These are phyloP conservation scores for Paguma larvata DNA, from an alignment of 2,797 vertebrate species.

Conservation along the genomic window DNA sequence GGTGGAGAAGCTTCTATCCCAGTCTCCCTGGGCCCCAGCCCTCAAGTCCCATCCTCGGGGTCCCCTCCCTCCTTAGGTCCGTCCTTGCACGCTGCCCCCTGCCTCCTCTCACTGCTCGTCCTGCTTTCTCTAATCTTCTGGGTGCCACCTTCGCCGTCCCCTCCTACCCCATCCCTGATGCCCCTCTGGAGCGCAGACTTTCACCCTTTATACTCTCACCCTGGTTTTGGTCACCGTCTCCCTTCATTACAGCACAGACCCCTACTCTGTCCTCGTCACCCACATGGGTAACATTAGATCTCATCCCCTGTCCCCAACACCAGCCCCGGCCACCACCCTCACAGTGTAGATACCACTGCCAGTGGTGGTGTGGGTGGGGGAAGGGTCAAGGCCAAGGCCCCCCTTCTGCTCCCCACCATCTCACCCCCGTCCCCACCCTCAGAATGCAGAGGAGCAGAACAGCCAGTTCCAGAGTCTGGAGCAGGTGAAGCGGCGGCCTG, in stretches of 20 bases:
- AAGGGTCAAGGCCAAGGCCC: background rate
- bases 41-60: background rate
- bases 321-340: background rate
- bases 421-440: background rate
- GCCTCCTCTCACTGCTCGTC: background rate
- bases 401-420: background rate
- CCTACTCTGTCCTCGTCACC: background rate
- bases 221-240: background rate
- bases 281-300: background rate
- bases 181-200: background rate
- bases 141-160: background rate
- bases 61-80: background rate
- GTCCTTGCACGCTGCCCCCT: background rate
- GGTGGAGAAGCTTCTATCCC: background rate
- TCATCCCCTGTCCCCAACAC: background rate
- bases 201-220: background rate
- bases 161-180: background rate
- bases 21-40: background rate
- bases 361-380: background rate
- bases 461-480: conserved; percentile 92
- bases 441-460: conserved; percentile 91
- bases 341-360: background rate
- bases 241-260: background rate
- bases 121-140: background rate
- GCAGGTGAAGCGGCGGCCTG: conserved; percentile 89